These are phyloP conservation scores for Tauraco hartlaubi DNA, from an alignment of 2,797 vertebrate genomes.

Conservation along the genomic window DNA sequence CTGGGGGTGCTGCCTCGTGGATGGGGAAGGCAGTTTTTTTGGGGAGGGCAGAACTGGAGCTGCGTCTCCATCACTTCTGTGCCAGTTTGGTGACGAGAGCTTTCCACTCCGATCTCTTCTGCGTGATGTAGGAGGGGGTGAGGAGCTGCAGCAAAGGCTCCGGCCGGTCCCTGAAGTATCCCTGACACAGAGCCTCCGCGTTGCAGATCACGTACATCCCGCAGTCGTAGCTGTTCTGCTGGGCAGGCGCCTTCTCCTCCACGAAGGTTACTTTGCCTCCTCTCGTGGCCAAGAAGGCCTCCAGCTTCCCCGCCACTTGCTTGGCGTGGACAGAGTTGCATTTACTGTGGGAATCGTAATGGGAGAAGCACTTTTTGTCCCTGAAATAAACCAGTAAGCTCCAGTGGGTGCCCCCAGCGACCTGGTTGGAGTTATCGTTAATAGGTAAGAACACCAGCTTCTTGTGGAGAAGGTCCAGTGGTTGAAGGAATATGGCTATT, in stretches of 20 bases:
- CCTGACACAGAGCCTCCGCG: slow-evolving; percentile 89
- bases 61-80: slow-evolving; percentile 61
- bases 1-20: slow-evolving; percentile 1
- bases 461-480: slow-evolving; percentile 86
- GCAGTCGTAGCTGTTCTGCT: slow-evolving; percentile 98
- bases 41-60: background rate
- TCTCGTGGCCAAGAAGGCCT: slow-evolving; percentile 84
- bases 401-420: slow-evolving; percentile 95
- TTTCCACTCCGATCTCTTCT: slow-evolving; percentile 92
- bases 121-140: slow-evolving; percentile 91
- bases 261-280: slow-evolving; percentile 81
- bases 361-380: slow-evolving; percentile 87
- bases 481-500: slow-evolving; percentile 90
- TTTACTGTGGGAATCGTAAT: slow-evolving; percentile 94
- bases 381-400: slow-evolving; percentile 92
- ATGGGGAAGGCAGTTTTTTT: background rate
- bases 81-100: slow-evolving; percentile 82
- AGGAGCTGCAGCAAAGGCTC: slow-evolving; percentile 85
- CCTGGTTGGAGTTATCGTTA: slow-evolving; percentile 94
- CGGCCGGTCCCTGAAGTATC: slow-evolving; percentile 77
- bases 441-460: slow-evolving; percentile 91
- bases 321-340: slow-evolving; percentile 90
- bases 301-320: slow-evolving; percentile 89
- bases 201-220: slow-evolving; percentile 99
- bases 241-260: slow-evolving; percentile 91